phyloP scores from a whole-genome alignment of 64 coral and sea anemone genomes.

The Montipora foliosa region DNA sequence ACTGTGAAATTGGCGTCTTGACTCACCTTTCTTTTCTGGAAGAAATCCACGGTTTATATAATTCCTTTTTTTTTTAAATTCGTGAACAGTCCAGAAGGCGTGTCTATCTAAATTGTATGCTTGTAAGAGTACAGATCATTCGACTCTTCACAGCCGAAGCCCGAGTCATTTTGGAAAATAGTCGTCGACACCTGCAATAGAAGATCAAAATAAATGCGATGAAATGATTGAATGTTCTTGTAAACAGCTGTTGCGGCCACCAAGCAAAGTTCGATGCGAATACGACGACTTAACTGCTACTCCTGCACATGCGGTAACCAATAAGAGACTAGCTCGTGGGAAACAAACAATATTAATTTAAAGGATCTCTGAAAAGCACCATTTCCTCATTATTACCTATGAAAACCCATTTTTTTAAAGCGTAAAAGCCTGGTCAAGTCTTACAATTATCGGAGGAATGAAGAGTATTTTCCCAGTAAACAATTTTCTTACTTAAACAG shows the following conservation, averaged over 20 bases:
- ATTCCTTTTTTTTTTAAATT: neutral
- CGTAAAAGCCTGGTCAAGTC: too few species aligned
- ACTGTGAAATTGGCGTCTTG: neutral
- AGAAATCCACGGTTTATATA: neutral
- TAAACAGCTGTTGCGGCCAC: slow-evolving; percentile 19
- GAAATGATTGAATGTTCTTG: neutral
- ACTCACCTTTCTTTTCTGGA: slow-evolving; percentile 10
- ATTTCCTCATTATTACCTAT: neutral
- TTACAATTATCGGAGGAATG: too few species aligned
- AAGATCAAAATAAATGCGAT: slow-evolving; percentile 16
- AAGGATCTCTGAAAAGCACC: neutral
- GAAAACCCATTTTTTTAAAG: neutral
- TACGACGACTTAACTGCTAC: neutral
- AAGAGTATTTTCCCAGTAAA: too few species aligned
- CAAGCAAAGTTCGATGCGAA: neutral
- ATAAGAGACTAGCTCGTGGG: neutral
- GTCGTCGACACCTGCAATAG: slow-evolving; percentile 4
- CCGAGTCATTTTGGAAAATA: slow-evolving; percentile 13
- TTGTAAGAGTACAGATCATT: neutral
- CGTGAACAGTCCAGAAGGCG: neutral
- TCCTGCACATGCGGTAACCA: neutral
- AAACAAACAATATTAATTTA: neutral
- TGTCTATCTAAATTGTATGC: neutral
- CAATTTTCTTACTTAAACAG: too few species aligned
- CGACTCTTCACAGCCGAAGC: neutral